Evolutionary conservation across 2,113 vertebrate species (phyloP).

Genomic region (Stomatorhinus ivindoensis): DNA sequence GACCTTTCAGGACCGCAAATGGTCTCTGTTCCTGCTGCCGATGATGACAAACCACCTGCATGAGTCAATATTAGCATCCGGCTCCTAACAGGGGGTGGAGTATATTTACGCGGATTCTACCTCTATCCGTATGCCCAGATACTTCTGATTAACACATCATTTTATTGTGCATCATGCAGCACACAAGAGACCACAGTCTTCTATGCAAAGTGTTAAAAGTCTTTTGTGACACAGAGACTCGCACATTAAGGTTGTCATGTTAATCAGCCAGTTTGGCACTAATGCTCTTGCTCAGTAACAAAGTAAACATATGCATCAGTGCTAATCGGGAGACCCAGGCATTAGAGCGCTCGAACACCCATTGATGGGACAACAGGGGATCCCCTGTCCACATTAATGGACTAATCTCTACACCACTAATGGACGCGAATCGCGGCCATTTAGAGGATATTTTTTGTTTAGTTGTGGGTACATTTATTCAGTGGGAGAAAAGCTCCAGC

Average conservation of each 20-base stretch:
- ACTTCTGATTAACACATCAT: not conserved
- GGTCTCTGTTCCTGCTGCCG: constrained; percentile 19
- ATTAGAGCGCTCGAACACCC: not conserved
- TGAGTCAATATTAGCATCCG: constrained; percentile 19
- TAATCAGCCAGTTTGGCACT: not conserved
- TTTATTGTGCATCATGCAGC: not conserved
- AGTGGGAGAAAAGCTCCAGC: constrained; percentile 29
- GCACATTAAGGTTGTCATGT: not conserved
- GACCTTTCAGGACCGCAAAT: constrained; percentile 38
- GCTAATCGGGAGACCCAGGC: not conserved
- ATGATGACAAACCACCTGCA: not conserved
- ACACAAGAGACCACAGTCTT: not conserved
- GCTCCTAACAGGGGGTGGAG: not conserved
- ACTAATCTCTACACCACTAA: not conserved
- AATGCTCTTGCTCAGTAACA: not conserved
- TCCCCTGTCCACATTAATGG: not conserved
- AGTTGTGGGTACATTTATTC: not conserved
- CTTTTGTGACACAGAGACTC: not conserved
- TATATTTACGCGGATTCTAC: not conserved
- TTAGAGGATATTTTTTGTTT: not conserved
- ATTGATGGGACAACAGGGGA: not conserved
- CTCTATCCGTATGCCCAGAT: not conserved
- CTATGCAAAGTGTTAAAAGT: not conserved
- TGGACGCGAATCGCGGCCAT: not conserved
- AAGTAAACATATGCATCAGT: not conserved